phyloP scores from a whole-genome alignment of 2,888 invertebrate species.

The Drosophila neotestacea region DNA sequence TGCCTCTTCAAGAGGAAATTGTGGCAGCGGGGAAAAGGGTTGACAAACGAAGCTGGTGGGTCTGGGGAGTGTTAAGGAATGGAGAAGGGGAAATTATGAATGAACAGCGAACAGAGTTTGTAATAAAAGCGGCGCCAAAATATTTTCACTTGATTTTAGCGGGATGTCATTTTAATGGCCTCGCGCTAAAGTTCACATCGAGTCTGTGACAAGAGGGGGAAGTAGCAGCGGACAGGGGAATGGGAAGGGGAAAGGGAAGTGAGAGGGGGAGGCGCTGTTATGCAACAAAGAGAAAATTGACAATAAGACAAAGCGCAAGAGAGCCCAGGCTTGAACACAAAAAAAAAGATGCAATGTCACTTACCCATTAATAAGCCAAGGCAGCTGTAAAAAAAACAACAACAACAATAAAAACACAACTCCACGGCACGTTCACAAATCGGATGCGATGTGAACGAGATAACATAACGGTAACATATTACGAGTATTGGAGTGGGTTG shows the following conservation, averaged over 20 bases:
- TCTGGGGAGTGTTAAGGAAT: neutral
- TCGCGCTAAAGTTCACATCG: slow-evolving; percentile 37
- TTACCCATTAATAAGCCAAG: slow-evolving; percentile 60
- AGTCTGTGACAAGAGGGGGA: neutral
- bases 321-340: slow-evolving; percentile 5
- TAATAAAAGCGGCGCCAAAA: slow-evolving; percentile 73
- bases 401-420: neutral
- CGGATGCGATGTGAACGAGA: slow-evolving; percentile 17
- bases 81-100: neutral
- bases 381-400: slow-evolving; percentile 8
- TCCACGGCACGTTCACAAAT: slow-evolving; percentile 20
- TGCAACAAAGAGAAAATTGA: slow-evolving; percentile 75
- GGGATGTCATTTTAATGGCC: slow-evolving; percentile 45
- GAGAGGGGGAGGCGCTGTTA: slow-evolving; percentile 41
- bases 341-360: slow-evolving; percentile 69
- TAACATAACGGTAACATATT: slow-evolving; percentile 1
- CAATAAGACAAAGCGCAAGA: slow-evolving; percentile 58
- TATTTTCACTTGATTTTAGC: slow-evolving; percentile 73
- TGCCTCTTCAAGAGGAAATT: neutral
- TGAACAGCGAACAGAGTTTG: slow-evolving; percentile 11
- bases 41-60: neutral
- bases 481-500: no score
- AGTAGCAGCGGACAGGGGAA: neutral
- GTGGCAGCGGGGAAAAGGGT: neutral
- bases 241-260: neutral